phyloP scores from a whole-genome alignment of 2,797 vertebrate genomes.

The Meriones psammophilus region DNA sequence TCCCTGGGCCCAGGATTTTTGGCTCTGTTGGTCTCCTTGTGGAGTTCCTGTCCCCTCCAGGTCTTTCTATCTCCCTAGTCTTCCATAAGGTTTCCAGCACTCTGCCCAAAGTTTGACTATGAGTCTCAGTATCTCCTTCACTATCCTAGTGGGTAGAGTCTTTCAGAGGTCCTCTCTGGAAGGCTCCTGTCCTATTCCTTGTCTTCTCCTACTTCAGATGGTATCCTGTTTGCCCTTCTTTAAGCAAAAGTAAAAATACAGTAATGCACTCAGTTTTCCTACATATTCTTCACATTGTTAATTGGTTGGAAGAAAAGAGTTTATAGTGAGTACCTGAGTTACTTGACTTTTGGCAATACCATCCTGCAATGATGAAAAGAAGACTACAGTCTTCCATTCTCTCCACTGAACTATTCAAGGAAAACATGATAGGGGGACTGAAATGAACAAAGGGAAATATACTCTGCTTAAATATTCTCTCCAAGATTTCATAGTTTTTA shows the following conservation, averaged over 20 bases:
- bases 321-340: background rate
- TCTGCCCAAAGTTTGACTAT: no score
- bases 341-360: background rate
- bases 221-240: background rate
- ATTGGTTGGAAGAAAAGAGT: background rate
- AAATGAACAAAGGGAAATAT: background rate
- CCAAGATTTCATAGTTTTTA: background rate
- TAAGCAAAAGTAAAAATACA: background rate
- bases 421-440: background rate
- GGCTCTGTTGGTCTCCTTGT: no score
- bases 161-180: no score
- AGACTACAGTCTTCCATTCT: background rate
- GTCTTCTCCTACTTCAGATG: no score
- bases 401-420: background rate
- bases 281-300: background rate
- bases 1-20: no score
- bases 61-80: no score
- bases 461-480: slow-evolving; percentile 32
- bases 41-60: no score
- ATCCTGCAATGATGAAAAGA: background rate
- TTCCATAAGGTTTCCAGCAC: no score
- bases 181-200: no score
- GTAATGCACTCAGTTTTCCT: background rate
- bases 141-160: no score
- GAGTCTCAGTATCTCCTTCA: no score